Conservation (phyloP, 2,797 vertebrate genomes). For the Brotula barbata region DNA sequence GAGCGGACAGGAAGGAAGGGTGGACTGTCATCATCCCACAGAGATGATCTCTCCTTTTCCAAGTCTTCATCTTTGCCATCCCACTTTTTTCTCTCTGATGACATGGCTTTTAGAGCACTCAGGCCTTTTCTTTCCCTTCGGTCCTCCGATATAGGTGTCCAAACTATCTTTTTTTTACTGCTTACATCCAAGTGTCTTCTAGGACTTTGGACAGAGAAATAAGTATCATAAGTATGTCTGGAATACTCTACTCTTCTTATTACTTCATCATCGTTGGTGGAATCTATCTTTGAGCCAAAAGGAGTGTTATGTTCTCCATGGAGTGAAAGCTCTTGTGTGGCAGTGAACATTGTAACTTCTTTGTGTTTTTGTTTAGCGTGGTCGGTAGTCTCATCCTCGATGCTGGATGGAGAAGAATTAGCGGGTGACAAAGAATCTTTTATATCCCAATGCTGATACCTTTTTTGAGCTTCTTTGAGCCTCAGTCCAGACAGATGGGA, state of each 20-base stretch:
- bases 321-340: not conserved
- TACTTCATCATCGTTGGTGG: constrained; percentile 17
- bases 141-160: constrained; percentile 5
- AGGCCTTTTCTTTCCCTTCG: constrained; percentile 55
- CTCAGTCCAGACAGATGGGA: constrained; percentile 16
- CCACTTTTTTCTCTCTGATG: constrained; percentile 59
- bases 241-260: constrained; percentile 22
- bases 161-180: constrained; percentile 41
- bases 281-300: constrained; percentile 9
- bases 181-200: constrained; percentile 12
- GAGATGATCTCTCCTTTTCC: not conserved
- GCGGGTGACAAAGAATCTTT: constrained; percentile 28
- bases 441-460: constrained; percentile 62
- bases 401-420: constrained; percentile 16
- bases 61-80: constrained; percentile 18
- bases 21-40: not conserved
- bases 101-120: constrained; percentile 65
- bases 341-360: not conserved
- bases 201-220: constrained; percentile 20
- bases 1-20: constrained; percentile 14
- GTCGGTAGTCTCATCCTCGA: constrained; percentile 3
- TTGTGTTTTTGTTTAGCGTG: not conserved
- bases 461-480: constrained; percentile 41
- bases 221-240: constrained; percentile 13
- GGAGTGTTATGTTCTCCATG: not conserved